phyloP scores from a whole-genome alignment of 2,888 invertebrate genomes.

The Kryphioiulus occultus region DNA sequence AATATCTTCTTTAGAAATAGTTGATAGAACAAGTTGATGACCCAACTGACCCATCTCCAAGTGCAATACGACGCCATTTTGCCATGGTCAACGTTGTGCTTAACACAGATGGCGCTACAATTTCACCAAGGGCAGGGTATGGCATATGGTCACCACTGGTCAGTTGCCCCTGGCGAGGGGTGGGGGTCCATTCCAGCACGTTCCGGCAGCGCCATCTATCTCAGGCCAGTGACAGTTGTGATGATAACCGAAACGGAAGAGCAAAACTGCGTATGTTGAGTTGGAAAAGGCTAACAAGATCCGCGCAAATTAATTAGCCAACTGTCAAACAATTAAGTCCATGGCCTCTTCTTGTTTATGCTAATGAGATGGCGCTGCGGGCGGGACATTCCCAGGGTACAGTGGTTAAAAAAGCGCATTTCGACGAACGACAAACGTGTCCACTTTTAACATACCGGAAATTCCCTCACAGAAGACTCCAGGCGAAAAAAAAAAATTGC shows the following conservation, averaged over 20 bases:
- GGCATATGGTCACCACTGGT: no score
- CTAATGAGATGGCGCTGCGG: not conserved
- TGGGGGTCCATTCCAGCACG: not conserved
- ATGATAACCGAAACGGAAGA: not conserved
- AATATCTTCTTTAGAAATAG: no score
- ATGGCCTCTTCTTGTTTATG: conserved; percentile 4
- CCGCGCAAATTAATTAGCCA: conserved; percentile 3
- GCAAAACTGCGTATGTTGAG: not conserved
- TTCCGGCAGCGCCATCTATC: not conserved
- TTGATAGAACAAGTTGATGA: no score
- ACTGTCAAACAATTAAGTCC: conserved; percentile 24
- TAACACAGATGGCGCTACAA: no score
- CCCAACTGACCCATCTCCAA: no score
- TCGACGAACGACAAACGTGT: not conserved
- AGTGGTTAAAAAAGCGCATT: not conserved
- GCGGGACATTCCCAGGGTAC: not conserved
- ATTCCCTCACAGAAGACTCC: not conserved
- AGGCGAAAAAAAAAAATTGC: not conserved
- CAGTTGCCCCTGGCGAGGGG: no score
- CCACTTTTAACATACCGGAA: not conserved
- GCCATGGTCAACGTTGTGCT: no score
- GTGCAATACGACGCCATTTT: no score
- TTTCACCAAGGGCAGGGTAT: no score
- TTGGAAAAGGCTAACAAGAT: not conserved
- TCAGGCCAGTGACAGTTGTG: not conserved